Evolutionary conservation across 2,888 invertebrate genomes (phyloP), one percentile per base, ranked within the genome.

Genomic region (Lasioglossum oenotherae): DNA sequence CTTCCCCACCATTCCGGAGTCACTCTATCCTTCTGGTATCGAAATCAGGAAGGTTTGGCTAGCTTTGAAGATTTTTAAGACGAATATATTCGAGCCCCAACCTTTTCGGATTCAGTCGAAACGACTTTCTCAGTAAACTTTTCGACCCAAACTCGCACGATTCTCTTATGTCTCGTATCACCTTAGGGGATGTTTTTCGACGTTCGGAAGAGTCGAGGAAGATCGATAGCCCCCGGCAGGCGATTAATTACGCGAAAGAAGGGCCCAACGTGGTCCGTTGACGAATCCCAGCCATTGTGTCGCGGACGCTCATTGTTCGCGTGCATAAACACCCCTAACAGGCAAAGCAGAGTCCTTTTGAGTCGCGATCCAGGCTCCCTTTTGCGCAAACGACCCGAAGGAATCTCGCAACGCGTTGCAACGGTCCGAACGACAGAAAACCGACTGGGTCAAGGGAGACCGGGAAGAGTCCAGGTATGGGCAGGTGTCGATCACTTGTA

Each of bases 401-500:
- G 86, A 57, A 57, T 57, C n/a, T 81, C 80, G 35, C 64, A 69
- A 78, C 27, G 27, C 53, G 53, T 53, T 53, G 53, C 53, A 53
- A 53, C 53, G 53, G 76, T 60, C 60, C 60, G 57, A 27, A 12
- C 57, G 57, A 60, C 14, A 71, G 72, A 79, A 74, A 79, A 75
- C 60, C 60, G 80, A 74, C 73, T 71, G 27, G 83, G 87, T 77
- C 78, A 87, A 86, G 67, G 74, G 83, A 86, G 27, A 35, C 27
- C 1, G 19, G 38, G 35, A 31, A 23, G 49, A 76, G 73, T 86
- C 74, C 83, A 87, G 86, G 87, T 87, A 87, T 73, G 74, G 41
- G 86, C 87, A 87, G 87, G 87, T 87, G 60, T 60, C 60, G 60
- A 60, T 60, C 71, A 74, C 78, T 82, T 27, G 75, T 53, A 27